A percentile compares a stretch with the other conserved stretches of the same genome.
These are phyloP conservation scores for Dendroctonus valens DNA, from an alignment of 1,140 invertebrate species.

Conservation along the genomic window DNA sequence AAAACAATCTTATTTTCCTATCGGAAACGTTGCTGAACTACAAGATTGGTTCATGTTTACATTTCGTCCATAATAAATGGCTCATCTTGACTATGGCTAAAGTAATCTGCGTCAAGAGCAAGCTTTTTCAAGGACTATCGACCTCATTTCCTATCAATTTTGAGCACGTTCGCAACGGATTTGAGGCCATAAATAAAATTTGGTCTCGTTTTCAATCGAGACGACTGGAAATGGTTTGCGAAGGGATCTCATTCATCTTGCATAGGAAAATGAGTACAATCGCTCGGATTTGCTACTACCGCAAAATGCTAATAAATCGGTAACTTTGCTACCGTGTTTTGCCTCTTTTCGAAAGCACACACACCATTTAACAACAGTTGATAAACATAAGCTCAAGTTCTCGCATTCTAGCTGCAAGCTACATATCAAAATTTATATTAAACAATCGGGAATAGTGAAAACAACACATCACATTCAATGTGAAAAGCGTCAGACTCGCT, in stretches of 20 bases:
- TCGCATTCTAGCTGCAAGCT: no score
- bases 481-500: no score
- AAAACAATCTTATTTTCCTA: constrained; percentile 1
- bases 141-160: constrained; percentile 26
- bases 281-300: constrained; percentile 20
- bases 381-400: no score
- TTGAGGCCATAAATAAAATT: constrained; percentile 27
- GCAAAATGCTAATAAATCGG: constrained; percentile 22
- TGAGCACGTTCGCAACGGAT: constrained; percentile 25
- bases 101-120: constrained; percentile 11
- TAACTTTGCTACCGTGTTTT: constrained; percentile 1
- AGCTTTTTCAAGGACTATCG: constrained; percentile 25
- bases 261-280: constrained; percentile 27
- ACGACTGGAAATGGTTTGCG: constrained; percentile 23
- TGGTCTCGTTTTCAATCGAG: constrained; percentile 27
- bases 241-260: constrained; percentile 20
- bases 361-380: constrained; percentile 7
- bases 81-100: not conserved
- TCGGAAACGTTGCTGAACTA: not conserved
- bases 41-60: constrained; percentile 7
- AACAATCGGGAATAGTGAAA: no score
- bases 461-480: no score
- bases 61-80: constrained; percentile 22
- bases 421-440: no score
- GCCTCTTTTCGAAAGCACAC: constrained; percentile 11